phyloP scores from a whole-genome alignment of 1,140 invertebrate species.

The Nymphalis io region DNA sequence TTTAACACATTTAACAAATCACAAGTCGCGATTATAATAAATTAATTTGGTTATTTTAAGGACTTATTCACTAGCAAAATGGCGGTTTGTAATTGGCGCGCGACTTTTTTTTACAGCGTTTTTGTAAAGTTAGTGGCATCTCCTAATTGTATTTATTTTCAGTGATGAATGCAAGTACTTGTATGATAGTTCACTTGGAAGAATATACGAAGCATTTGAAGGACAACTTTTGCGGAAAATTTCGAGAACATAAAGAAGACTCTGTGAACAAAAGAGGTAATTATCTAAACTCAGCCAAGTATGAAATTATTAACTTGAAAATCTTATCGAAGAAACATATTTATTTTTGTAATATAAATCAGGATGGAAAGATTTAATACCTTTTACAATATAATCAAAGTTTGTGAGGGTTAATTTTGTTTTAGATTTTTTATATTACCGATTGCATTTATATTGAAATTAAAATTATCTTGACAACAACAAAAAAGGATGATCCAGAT shows the following conservation, averaged over 20 bases:
- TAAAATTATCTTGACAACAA: too few species aligned
- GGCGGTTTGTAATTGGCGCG: too few species aligned
- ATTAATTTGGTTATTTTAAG: too few species aligned
- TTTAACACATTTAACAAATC: too few species aligned
- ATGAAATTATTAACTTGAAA: slow-evolving; percentile 19
- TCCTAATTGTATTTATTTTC: slow-evolving; percentile 52
- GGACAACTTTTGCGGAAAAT: slow-evolving; percentile 24
- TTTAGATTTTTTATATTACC: too few species aligned
- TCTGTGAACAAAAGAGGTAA: slow-evolving; percentile 28
- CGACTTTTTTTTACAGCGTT: too few species aligned
- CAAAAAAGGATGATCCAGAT: too few species aligned
- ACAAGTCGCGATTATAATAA: too few species aligned
- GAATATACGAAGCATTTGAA: slow-evolving; percentile 31
- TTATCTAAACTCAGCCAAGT: slow-evolving; percentile 12
- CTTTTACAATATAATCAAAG: not conserved
- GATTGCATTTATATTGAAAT: too few species aligned
- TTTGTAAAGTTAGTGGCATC: too few species aligned
- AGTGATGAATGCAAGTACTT: slow-evolving; percentile 83
- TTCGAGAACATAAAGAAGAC: slow-evolving; percentile 10
- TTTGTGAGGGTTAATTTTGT: not conserved
- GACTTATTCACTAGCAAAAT: too few species aligned
- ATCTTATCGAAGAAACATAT: not conserved
- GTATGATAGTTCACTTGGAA: slow-evolving; percentile 80
- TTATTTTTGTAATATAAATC: not conserved
- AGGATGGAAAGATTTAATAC: not conserved